Evolutionary conservation across 1,140 invertebrate species (phyloP).

Genomic region (Sycophaga agraensis): DNA sequence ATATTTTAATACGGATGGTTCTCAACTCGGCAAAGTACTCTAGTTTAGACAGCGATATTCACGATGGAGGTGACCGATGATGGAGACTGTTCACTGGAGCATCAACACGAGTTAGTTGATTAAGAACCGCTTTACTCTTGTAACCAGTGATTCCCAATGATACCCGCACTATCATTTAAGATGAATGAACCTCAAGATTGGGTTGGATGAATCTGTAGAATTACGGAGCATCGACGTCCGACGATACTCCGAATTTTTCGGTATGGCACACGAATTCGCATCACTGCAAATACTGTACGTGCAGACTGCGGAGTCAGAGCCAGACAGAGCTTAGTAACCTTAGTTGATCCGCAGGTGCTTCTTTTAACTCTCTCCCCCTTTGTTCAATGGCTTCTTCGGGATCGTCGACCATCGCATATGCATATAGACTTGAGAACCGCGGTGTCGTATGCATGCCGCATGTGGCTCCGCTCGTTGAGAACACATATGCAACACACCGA

Average conservation of each 20-base stretch:
- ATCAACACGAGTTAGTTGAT: not conserved
- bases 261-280: not conserved
- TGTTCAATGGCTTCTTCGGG: constrained; percentile 37
- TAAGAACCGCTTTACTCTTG: not conserved
- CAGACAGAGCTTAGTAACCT: no score
- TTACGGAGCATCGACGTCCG: constrained; percentile 3
- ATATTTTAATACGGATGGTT: not conserved
- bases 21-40: not conserved
- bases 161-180: no score
- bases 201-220: not conserved
- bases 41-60: not conserved
- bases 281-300: not conserved
- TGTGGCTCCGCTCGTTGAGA: constrained; percentile 34
- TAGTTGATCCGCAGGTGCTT: constrained; percentile 15
- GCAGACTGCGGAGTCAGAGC: no score
- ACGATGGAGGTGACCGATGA: not conserved
- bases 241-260: not conserved
- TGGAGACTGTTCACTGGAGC: not conserved
- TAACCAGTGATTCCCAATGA: not conserved
- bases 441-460: constrained; percentile 7
- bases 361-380: constrained; percentile 12
- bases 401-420: constrained; percentile 23
- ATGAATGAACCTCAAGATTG: not conserved
- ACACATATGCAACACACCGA: no score
- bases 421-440: constrained; percentile 28